These are phyloP conservation scores for Sebastes taczanowskii DNA, from an alignment of 2,797 vertebrate genomes.

Conservation along the genomic window DNA sequence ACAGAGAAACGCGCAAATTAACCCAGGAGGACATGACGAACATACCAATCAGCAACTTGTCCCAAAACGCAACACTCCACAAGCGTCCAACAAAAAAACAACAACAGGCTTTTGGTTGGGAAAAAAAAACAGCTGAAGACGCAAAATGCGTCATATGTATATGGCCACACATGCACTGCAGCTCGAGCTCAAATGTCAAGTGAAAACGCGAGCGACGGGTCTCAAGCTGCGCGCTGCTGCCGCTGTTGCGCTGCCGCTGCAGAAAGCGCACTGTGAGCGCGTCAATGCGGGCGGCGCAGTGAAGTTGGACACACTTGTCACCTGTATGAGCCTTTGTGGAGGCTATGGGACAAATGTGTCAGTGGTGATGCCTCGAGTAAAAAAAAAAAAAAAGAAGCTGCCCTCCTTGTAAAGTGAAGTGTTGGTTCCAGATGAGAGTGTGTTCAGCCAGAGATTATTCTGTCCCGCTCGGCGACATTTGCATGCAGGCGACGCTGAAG, in stretches of 20 bases:
- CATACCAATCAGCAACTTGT: slow-evolving; percentile 54
- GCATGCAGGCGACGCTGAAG: slow-evolving; percentile 45
- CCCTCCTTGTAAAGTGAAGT: slow-evolving; percentile 15
- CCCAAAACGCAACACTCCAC: slow-evolving; percentile 24
- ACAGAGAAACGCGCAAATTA: slow-evolving; percentile 37
- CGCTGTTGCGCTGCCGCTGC: neutral
- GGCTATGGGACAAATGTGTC: slow-evolving; percentile 10
- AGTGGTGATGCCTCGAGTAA: neutral
- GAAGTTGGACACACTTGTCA: slow-evolving; percentile 63
- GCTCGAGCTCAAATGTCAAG: slow-evolving; percentile 37
- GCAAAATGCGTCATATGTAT: slow-evolving; percentile 53
- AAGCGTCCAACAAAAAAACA: neutral
- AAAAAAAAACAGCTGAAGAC: neutral
- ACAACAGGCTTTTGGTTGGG: neutral
- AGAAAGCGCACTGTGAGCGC: slow-evolving; percentile 30
- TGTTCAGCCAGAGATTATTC: slow-evolving; percentile 10
- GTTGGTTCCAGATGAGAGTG: neutral
- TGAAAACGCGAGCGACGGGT: slow-evolving; percentile 19
- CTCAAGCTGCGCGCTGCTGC: slow-evolving; percentile 12
- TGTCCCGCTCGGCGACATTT: slow-evolving; percentile 24
- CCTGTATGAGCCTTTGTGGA: slow-evolving; percentile 56
- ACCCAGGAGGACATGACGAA: slow-evolving; percentile 44
- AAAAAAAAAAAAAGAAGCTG: neutral
- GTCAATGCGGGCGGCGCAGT: neutral
- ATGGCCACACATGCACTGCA: slow-evolving; percentile 22